Evolutionary conservation across 2,888 invertebrate genomes (phyloP).

Genomic region (Girardia tigrina): DNA sequence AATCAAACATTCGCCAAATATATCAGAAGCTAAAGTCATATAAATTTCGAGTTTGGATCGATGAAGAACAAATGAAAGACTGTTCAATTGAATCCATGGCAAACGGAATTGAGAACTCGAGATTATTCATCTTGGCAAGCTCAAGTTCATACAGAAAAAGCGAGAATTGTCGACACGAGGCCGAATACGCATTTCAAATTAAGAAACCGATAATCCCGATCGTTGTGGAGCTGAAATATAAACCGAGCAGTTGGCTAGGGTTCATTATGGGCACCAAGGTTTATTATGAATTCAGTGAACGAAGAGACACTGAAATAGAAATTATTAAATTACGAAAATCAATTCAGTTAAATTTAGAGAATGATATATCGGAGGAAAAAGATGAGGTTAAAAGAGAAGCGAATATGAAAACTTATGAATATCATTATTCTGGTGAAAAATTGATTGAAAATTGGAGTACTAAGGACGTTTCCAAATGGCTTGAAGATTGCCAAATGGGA

Average conservation of each 20-base stretch:
- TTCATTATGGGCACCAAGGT: slow-evolving; percentile 44
- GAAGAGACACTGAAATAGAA: background rate
- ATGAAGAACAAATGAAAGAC: slow-evolving; percentile 32
- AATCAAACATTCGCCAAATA: slow-evolving; percentile 40
- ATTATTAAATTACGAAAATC: background rate
- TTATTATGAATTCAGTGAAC: slow-evolving; percentile 40
- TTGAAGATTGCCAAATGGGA: background rate
- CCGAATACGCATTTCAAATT: slow-evolving; percentile 45
- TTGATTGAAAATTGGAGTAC: background rate
- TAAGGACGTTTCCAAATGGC: background rate
- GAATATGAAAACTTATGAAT: background rate
- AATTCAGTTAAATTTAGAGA: background rate
- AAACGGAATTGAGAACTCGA: slow-evolving; percentile 9
- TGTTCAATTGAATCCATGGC: slow-evolving; percentile 30
- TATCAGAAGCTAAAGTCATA: slow-evolving; percentile 38
- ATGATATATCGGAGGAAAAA: background rate
- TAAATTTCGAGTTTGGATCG: slow-evolving; percentile 33
- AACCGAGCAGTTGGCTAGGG: slow-evolving; percentile 48
- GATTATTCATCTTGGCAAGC: slow-evolving; percentile 32
- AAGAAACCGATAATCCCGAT: slow-evolving; percentile 45
- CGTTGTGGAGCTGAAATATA: slow-evolving; percentile 45
- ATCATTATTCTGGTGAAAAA: background rate
- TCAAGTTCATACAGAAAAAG: slow-evolving; percentile 34
- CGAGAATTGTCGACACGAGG: slow-evolving; percentile 41
- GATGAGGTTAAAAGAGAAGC: background rate